These are phyloP conservation scores for Trinorchestia longiramus DNA, from an alignment of 1,140 invertebrate species.

Conservation along the genomic window DNA sequence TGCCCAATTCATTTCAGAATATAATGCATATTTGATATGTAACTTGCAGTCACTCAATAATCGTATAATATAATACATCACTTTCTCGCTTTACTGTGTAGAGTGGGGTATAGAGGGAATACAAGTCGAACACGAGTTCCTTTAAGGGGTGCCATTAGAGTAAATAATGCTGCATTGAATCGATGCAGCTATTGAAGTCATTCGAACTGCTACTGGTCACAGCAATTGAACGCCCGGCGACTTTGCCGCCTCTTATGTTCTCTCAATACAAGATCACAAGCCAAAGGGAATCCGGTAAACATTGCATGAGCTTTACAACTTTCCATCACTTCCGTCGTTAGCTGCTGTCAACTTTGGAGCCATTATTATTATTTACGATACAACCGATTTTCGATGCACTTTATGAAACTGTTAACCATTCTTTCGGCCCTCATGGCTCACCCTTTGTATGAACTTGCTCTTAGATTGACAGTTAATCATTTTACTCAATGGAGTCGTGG, in stretches of 20 bases:
- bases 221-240: not conserved
- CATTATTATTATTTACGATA: not conserved
- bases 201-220: constrained; percentile 7
- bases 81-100: not conserved
- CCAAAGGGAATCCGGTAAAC: not conserved
- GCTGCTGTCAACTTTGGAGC: not conserved
- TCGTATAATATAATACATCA: not conserved
- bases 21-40: not conserved
- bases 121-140: not conserved
- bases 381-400: not conserved
- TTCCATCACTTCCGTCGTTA: not conserved
- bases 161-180: constrained; percentile 37
- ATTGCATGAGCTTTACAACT: not conserved
- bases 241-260: constrained; percentile 4
- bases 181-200: constrained; percentile 40
- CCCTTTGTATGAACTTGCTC: not conserved
- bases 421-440: not conserved
- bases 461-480: not conserved
- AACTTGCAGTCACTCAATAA: not conserved
- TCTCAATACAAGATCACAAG: not conserved
- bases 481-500: not conserved
- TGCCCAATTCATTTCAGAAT: not conserved
- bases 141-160: not conserved
- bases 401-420: not conserved
- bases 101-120: not conserved